These are phyloP conservation scores for Araneus ventricosus DNA, from an alignment of 1,140 invertebrate genomes.

Conservation along the genomic window DNA sequence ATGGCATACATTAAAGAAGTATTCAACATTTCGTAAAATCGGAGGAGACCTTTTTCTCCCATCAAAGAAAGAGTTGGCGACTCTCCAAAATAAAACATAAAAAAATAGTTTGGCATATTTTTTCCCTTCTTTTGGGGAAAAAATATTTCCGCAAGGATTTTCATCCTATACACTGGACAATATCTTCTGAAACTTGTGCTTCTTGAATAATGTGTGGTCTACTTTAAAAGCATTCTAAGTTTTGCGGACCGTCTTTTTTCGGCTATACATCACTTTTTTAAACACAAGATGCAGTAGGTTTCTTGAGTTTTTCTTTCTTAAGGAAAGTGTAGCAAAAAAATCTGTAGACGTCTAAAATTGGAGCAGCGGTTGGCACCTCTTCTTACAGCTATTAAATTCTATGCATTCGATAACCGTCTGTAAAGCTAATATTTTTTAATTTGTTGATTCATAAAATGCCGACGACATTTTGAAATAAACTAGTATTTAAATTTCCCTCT, in stretches of 20 bases:
- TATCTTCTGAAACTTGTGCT: not conserved
- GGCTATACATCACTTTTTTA: not conserved
- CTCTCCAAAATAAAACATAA: not conserved
- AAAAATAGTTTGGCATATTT: not conserved
- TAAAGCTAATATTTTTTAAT: too few relatives aligned
- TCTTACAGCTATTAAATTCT: not conserved
- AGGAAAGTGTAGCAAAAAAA: not conserved
- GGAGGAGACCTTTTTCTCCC: not conserved
- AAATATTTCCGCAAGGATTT: not conserved
- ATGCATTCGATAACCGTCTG: too few relatives aligned
- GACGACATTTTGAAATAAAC: too few relatives aligned
- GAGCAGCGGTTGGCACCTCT: not conserved
- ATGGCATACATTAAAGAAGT: not conserved
- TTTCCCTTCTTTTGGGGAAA: too few relatives aligned
- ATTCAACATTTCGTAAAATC: slow-evolving; percentile 2
- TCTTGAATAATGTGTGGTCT: not conserved
- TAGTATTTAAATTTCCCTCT: too few relatives aligned
- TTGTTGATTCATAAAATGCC: too few relatives aligned
- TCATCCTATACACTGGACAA: not conserved
- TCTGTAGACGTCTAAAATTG: not conserved
- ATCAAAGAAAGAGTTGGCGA: slow-evolving; percentile 23
- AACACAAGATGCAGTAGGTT: not conserved
- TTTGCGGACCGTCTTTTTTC: not conserved
- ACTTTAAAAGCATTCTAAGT: not conserved
- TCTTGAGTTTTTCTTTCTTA: not conserved